phyloP scores from a whole-genome alignment of 2,113 vertebrate genomes.

The Oncorhynchus clarkii region DNA sequence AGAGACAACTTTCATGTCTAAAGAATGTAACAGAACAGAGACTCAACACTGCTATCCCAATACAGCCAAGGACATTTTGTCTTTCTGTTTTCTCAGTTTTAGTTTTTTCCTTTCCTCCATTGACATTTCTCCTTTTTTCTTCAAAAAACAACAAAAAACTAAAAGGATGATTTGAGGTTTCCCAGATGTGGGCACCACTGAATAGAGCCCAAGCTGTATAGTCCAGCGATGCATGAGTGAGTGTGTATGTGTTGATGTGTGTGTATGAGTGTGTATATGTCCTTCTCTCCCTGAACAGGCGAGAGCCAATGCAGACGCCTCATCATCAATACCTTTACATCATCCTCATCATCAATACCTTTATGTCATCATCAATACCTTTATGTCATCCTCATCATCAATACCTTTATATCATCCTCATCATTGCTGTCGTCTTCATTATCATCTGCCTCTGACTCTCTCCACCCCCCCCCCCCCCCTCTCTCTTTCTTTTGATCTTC shows the following conservation, averaged over 20 bases:
- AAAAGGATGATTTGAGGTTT: slow-evolving; percentile 70
- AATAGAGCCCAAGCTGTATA: slow-evolving; percentile 51
- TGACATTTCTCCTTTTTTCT: slow-evolving; percentile 63
- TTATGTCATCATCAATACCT: slow-evolving; percentile 5
- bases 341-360: slow-evolving; percentile 16
- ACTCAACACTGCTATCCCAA: slow-evolving; percentile 66
- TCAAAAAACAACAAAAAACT: slow-evolving; percentile 47
- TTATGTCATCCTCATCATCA: slow-evolving; percentile 2
- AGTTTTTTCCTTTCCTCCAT: slow-evolving; percentile 40
- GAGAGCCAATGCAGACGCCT: slow-evolving; percentile 52
- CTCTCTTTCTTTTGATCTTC: slow-evolving; percentile 5
- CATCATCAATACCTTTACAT: slow-evolving; percentile 26
- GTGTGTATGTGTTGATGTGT: slow-evolving; percentile 12
- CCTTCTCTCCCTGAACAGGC: slow-evolving; percentile 68
- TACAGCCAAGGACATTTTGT: slow-evolving; percentile 59
- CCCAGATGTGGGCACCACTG: slow-evolving; percentile 46
- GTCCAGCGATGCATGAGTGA: slow-evolving; percentile 62
- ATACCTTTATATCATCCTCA: background rate
- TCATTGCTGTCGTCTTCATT: slow-evolving; percentile 25
- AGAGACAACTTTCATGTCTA: background rate
- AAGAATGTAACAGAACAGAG: slow-evolving; percentile 8
- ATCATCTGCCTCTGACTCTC: background rate
- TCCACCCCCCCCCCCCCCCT: background rate
- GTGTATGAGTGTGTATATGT: slow-evolving; percentile 55
- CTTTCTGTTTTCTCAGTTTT: slow-evolving; percentile 33